These are phyloP conservation scores for Catocala nupta DNA, from an alignment of 2,888 invertebrate genomes.

Conservation along the genomic window DNA sequence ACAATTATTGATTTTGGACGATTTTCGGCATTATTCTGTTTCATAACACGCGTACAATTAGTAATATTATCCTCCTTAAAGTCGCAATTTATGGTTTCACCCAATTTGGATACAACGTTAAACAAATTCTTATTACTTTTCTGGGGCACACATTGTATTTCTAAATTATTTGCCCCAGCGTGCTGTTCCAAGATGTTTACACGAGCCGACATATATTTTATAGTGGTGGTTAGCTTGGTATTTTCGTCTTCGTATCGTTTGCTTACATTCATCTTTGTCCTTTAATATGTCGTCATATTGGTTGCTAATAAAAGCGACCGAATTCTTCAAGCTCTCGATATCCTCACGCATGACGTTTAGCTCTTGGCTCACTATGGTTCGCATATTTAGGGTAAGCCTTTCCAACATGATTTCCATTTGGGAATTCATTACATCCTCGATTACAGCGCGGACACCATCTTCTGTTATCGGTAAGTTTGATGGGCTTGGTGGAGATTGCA, in stretches of 20 bases:
- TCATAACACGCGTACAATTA: constrained; percentile 12
- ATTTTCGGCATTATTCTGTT: constrained; percentile 8
- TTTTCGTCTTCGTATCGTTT: not conserved
- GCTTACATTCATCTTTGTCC: not conserved
- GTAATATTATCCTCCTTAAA: constrained; percentile 9
- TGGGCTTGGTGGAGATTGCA: constrained; percentile 11
- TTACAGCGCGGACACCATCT: constrained; percentile 3
- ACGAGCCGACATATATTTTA: constrained; percentile 1
- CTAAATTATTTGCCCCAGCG: constrained; percentile 8
- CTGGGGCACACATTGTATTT: constrained; percentile 16
- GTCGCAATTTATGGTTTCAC: not conserved
- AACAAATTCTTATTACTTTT: constrained; percentile 9
- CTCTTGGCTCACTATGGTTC: not conserved
- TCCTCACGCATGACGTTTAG: not conserved
- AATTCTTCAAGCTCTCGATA: not conserved
- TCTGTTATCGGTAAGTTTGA: constrained; percentile 5
- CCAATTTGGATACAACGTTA: not conserved
- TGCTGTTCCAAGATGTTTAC: constrained; percentile 10
- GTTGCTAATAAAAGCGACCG: constrained; percentile 5
- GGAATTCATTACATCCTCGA: constrained; percentile 4
- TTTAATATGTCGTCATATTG: constrained; percentile 2
- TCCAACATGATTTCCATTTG: constrained; percentile 8
- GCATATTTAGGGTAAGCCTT: constrained; percentile 7
- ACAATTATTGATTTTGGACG: constrained; percentile 15
- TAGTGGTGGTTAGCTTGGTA: not conserved